Percentiles rank a stretch among this genome's conserved stretches.
Conservation (phyloP, 92 coral and sea anemone species). For the Phenganax marumi region DNA sequence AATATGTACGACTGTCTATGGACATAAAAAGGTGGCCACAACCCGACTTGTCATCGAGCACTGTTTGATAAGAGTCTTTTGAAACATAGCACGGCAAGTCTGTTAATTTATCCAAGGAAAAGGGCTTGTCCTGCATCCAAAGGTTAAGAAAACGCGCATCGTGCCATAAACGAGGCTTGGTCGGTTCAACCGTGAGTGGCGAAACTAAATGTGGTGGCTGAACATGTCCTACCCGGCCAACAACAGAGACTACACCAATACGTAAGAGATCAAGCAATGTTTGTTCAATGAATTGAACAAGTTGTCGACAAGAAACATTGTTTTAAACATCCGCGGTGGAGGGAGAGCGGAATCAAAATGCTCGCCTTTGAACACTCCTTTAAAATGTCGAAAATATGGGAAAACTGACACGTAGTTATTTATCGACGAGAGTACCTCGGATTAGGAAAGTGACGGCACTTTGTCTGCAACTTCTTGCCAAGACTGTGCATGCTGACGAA, state of each 20-base stretch:
- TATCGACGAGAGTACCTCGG: no score
- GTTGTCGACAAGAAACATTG: conserved; percentile 39
- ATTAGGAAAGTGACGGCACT: no score
- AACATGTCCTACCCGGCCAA: conserved; percentile 43
- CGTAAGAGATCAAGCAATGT: conserved; percentile 34
- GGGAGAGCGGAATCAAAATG: no score
- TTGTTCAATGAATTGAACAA: conserved; percentile 39
- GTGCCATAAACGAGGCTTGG: conserved; percentile 44
- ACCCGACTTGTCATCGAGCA: conserved; percentile 5
- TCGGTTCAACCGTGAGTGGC: conserved; percentile 52
- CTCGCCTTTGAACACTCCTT: no score
- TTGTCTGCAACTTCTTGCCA: conserved; percentile 22
- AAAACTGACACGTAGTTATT: conserved; percentile 36
- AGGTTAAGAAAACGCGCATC: conserved; percentile 15
- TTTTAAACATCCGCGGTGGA: conserved; percentile 42
- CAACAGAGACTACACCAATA: conserved; percentile 44
- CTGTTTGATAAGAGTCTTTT: neutral
- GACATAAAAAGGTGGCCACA: neutral
- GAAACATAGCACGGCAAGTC: conserved; percentile 14
- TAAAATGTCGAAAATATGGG: conserved; percentile 43
- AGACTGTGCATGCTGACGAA: conserved; percentile 18
- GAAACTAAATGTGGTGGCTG: conserved; percentile 48
- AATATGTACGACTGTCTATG: conserved; percentile 42
- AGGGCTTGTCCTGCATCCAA: conserved; percentile 39
- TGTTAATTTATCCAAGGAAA: conserved; percentile 14